A percentile compares a stretch with the other conserved stretches of the same genome.
Evolutionary conservation across 2,797 vertebrate species (phyloP).

Genomic region (Cuculus canorus): DNA sequence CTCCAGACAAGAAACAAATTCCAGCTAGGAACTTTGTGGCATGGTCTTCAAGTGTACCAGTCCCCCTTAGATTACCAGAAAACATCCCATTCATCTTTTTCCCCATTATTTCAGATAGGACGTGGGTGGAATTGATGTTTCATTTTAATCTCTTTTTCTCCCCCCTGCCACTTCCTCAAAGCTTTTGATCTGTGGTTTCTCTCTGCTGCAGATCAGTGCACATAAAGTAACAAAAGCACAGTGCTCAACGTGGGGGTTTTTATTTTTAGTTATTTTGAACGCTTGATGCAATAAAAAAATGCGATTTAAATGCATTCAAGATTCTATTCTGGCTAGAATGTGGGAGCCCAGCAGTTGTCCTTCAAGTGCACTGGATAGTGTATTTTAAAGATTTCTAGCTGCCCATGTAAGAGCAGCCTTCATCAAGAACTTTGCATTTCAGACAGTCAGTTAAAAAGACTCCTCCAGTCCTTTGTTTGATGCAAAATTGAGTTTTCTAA

Average conservation of each 20-base stretch:
- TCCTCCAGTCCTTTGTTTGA: neutral
- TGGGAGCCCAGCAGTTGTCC: neutral
- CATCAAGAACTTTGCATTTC: neutral
- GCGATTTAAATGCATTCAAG: neutral
- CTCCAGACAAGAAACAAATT: neutral
- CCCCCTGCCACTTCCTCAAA: neutral
- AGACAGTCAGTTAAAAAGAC: neutral
- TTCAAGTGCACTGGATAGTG: neutral
- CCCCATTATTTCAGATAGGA: neutral
- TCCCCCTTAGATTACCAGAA: neutral
- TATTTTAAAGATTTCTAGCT: neutral
- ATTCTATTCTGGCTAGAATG: neutral
- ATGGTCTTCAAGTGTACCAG: neutral
- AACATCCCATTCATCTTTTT: neutral
- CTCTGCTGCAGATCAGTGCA: neutral
- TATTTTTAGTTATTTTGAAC: neutral
- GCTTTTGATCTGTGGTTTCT: neutral
- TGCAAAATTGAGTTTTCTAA: neutral
- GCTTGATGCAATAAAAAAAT: neutral
- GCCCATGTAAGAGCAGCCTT: neutral
- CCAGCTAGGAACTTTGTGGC: neutral
- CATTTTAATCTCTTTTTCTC: neutral
- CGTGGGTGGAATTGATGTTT: neutral
- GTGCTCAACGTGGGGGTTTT: neutral
- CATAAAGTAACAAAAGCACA: neutral